Base-by-base conservation (phyloP, 1,140 invertebrate genomes). In the Trichomalopsis sarcophagae region DNA sequence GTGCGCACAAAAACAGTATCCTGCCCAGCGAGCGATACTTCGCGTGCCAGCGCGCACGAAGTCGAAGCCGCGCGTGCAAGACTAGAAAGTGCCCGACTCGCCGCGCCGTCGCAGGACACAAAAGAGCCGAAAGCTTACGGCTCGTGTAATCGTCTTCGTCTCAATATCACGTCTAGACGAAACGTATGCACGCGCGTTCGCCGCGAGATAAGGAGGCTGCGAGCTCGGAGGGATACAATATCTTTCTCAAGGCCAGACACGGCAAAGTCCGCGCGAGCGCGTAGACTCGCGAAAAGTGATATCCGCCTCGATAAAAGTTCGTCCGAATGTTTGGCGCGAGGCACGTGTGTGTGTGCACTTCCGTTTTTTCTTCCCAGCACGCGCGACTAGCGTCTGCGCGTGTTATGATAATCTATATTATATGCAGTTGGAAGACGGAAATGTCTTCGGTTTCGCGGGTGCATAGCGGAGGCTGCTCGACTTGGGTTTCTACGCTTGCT, bases 151-250 rank as follows among this genome's bases (percentile, higher is more conserved):
- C 55, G 17, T n/a, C 55, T 62, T 62, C 55, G 55, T 50, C 66
- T 47, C 33, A 27, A 44, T 82, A 75, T 82, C 73, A 36, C 55
- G 81, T 75, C 81, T 83, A 82, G 81, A 82, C 84, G 66, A 79
- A 86, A 82, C 75, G 66, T 76, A 80, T 82, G 85, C 85, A 36
- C 33, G 40, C 78, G 69, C 69, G 77, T 13, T 9, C 2, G n/a
- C 14, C 0, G 30, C 10, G 17, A 40, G 30, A 75, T 75, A 40
- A 75, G 36, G 73, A 75, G 36, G 7, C 30, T 44, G 30, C 44
- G 44, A 14, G 40, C 66, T 68, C 33, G 69, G 7, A 80, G 62
- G 55, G 76, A 78, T 33, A 66, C 23, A 66, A 78, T 78, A 78
- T 81, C 68, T 50, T 71, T 17, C 30, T 50, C 79, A 81, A 81